These are phyloP conservation scores for Drosophila gaucha DNA, from an alignment of 2,888 invertebrate genomes.

Conservation along the genomic window DNA sequence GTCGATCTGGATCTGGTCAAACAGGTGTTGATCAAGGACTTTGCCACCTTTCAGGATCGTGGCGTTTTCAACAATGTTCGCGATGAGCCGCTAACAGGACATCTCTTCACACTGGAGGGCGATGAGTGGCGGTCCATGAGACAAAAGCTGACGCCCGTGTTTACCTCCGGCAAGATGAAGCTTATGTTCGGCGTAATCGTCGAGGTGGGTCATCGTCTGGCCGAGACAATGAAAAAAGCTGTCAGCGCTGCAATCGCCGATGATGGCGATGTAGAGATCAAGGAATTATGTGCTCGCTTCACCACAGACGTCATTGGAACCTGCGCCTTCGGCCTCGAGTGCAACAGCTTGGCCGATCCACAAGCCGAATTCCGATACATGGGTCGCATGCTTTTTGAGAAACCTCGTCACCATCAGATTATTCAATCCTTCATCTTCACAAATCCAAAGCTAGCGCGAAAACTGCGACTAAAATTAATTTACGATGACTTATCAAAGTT, in stretches of 20 bases:
- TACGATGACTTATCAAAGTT: conserved; percentile 69
- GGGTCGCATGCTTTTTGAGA: conserved; percentile 65
- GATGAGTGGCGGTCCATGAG: conserved; percentile 85
- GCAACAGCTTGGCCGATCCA: conserved; percentile 84
- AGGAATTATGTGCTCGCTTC: conserved; percentile 84
- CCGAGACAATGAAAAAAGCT: conserved; percentile 24
- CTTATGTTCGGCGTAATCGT: conserved; percentile 82
- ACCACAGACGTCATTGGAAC: conserved; percentile 86
- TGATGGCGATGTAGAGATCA: conserved; percentile 82
- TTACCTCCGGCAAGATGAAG: conserved; percentile 86
- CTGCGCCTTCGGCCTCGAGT: conserved; percentile 85
- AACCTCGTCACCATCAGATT: conserved; percentile 49
- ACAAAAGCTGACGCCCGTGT: conserved; percentile 85
- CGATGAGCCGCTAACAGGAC: conserved; percentile 81
- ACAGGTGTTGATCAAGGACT: conserved; percentile 82
- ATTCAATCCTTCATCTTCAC: conserved; percentile 60
- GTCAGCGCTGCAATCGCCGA: conserved; percentile 8
- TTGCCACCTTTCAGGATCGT: conserved; percentile 81
- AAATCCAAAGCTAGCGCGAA: conserved; percentile 59
- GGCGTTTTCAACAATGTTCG: conserved; percentile 72
- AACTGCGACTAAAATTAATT: conserved; percentile 60
- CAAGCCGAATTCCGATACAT: conserved; percentile 79
- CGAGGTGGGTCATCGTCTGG: conserved; percentile 44
- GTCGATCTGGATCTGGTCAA: conserved; percentile 81
- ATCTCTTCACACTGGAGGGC: conserved; percentile 82